Conservation (phyloP, 2,888 invertebrate genomes). For the Schrankia costaestrigalis region DNA sequence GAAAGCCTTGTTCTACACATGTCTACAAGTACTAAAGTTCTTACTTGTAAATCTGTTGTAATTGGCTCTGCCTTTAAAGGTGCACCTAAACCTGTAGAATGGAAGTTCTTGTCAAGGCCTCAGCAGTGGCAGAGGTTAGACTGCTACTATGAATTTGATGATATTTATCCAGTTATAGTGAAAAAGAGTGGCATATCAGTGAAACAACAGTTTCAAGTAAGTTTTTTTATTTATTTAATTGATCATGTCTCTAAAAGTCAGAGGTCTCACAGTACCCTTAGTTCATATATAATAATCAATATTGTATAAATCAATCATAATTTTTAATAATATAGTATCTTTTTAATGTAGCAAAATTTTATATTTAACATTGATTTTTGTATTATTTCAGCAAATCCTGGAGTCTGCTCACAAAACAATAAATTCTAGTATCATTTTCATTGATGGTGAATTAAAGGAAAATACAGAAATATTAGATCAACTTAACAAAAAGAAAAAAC, state of each 20-base stretch:
- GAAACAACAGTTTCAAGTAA: slow-evolving; percentile 85
- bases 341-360: not conserved
- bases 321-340: not conserved
- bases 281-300: not conserved
- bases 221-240: not conserved
- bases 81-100: slow-evolving; percentile 84
- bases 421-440: slow-evolving; percentile 84
- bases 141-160: slow-evolving; percentile 88
- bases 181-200: slow-evolving; percentile 83
- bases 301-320: slow-evolving; percentile 1
- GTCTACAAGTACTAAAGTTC: slow-evolving; percentile 73
- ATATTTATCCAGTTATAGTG: slow-evolving; percentile 85
- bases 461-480: slow-evolving; percentile 83
- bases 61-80: slow-evolving; percentile 60
- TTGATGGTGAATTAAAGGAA: slow-evolving; percentile 86
- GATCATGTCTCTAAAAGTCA: not conserved
- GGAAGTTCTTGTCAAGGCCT: slow-evolving; percentile 86
- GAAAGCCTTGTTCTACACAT: slow-evolving; percentile 85
- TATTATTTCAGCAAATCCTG: slow-evolving; percentile 79
- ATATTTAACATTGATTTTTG: slow-evolving; percentile 1
- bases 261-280: not conserved
- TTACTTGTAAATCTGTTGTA: slow-evolving; percentile 84
- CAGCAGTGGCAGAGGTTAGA: slow-evolving; percentile 89
- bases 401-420: slow-evolving; percentile 80
- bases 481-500: slow-evolving; percentile 82